These are phyloP conservation scores for Crotalus helleri DNA, from an alignment of 2,113 vertebrate genomes.

Conservation along the genomic window DNA sequence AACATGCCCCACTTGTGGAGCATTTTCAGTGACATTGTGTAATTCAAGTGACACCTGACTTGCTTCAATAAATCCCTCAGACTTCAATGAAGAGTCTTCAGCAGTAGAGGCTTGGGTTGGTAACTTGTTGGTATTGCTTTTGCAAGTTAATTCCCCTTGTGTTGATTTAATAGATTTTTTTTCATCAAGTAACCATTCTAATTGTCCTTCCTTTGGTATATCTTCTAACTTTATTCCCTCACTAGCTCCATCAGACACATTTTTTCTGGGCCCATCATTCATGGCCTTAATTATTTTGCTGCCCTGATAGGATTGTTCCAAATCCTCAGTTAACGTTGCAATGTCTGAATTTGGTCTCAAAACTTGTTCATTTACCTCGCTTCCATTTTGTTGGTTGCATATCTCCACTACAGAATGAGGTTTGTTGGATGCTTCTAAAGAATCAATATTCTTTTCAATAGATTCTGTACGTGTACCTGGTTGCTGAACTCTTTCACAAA, in stretches of 20 bases:
- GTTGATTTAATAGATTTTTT: not conserved
- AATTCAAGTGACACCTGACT: constrained; percentile 48
- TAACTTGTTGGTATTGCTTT: fast-evolving
- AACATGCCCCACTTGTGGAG: constrained; percentile 22
- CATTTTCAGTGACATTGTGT: constrained; percentile 27
- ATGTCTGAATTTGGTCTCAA: not conserved
- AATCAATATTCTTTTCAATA: not conserved
- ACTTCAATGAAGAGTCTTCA: not conserved
- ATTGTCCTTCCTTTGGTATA: not conserved
- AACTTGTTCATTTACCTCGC: fast-evolving
- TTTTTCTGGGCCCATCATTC: constrained; percentile 12
- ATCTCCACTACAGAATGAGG: constrained; percentile 1
- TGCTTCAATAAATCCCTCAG: not conserved
- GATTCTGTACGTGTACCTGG: fast-evolving
- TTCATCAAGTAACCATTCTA: not conserved
- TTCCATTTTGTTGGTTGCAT: constrained; percentile 1
- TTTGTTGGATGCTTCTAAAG: fast-evolving
- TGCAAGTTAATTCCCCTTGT: not conserved
- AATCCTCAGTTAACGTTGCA: not conserved
- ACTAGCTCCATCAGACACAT: constrained; percentile 14
- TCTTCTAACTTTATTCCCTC: constrained; percentile 1
- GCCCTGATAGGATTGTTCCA: not conserved
- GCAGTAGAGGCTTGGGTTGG: fast-evolving
- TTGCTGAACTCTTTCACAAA: not conserved
- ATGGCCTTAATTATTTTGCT: not conserved